Evolutionary conservation across 2,797 vertebrate genomes (phyloP).

Genomic region (Miichthys miiuy): DNA sequence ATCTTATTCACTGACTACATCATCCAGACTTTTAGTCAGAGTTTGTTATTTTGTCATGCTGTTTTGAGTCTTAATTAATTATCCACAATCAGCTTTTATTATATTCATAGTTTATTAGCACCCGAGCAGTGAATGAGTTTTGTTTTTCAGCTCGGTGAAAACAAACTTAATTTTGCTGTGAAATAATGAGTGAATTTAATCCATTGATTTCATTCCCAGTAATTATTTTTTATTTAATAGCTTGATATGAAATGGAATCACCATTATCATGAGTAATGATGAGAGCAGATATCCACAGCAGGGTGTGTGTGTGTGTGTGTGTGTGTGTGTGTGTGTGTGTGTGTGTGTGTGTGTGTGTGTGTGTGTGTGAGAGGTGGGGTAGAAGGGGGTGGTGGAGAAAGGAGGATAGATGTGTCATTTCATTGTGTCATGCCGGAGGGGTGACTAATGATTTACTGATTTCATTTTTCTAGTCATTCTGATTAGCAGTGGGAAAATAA

Average conservation of each 20-base stretch:
- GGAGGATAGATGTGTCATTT: slow-evolving; percentile 70
- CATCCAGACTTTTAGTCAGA: slow-evolving; percentile 8
- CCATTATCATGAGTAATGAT: slow-evolving; percentile 78
- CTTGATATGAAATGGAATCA: slow-evolving; percentile 81
- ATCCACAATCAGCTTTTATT: slow-evolving; percentile 56
- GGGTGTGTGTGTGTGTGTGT: slow-evolving; percentile 42
- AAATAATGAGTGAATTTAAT: slow-evolving; percentile 76
- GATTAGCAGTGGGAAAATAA: slow-evolving; percentile 76
- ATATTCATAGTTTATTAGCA: slow-evolving; percentile 52
- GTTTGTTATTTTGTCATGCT: slow-evolving; percentile 26
- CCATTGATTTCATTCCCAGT: slow-evolving; percentile 79
- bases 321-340: slow-evolving; percentile 39
- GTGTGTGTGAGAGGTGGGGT: slow-evolving; percentile 12
- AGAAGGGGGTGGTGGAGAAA: slow-evolving; percentile 9
- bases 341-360: slow-evolving; percentile 28
- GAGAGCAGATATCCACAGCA: slow-evolving; percentile 63
- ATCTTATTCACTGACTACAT: slow-evolving; percentile 21
- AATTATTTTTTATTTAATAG: slow-evolving; percentile 82
- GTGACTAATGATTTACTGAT: slow-evolving; percentile 82
- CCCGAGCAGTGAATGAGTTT: slow-evolving; percentile 32
- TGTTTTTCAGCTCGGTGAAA: slow-evolving; percentile 48
- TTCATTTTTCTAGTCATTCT: slow-evolving; percentile 80
- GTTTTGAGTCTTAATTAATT: slow-evolving; percentile 63
- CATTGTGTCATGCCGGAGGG: slow-evolving; percentile 72
- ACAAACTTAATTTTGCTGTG: slow-evolving; percentile 53